Evolutionary conservation across 2,797 vertebrate genomes (phyloP).

Genomic region (Gymnoscopelus microlampas): DNA sequence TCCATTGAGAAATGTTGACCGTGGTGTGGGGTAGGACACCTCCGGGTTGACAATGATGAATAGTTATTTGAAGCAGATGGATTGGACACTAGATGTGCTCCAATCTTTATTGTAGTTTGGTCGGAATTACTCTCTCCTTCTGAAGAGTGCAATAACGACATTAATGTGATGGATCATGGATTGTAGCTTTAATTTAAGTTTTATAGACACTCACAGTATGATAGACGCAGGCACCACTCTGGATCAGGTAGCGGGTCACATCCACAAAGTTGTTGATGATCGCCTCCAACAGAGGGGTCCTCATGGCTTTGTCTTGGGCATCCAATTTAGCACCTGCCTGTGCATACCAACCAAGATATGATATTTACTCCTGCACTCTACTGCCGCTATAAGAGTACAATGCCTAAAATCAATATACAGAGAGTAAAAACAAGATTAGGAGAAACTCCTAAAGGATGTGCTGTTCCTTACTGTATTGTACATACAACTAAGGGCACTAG

Average conservation of each 20-base stretch:
- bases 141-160: too few species aligned
- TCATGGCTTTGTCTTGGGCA: constrained; percentile 87
- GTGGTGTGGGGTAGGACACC: too few species aligned
- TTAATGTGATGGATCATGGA: background rate
- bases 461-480: too few species aligned
- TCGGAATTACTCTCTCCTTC: too few species aligned
- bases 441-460: too few species aligned
- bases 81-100: too few species aligned
- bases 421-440: background rate
- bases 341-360: constrained; percentile 2
- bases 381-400: background rate
- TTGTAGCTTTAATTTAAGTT: background rate
- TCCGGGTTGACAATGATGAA: too few species aligned
- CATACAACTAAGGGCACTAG: too few species aligned
- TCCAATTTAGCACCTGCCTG: constrained; percentile 93
- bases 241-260: constrained; percentile 86
- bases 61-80: too few species aligned
- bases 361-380: background rate
- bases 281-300: constrained; percentile 91
- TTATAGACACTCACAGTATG: constrained; percentile 79
- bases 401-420: background rate
- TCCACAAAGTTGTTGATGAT: constrained; percentile 90
- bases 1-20: too few species aligned
- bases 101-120: too few species aligned
- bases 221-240: constrained; percentile 88